phyloP scores from a whole-genome alignment of 2,888 invertebrate genomes.

The Acronicta alni region DNA sequence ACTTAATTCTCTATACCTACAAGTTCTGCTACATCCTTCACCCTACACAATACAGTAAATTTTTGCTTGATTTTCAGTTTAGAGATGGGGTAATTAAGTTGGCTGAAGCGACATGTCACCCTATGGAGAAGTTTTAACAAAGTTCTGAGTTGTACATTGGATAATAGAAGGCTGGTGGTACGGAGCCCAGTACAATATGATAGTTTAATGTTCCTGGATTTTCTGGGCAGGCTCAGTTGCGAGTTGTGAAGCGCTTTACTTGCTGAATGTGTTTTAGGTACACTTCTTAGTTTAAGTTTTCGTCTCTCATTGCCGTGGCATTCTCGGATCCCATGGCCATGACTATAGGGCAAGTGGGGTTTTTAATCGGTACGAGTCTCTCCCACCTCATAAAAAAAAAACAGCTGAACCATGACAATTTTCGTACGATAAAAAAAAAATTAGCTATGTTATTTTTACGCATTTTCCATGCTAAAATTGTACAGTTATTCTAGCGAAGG shows the following conservation, averaged over 20 bases:
- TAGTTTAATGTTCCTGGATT: constrained; percentile 47
- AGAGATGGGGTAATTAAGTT: constrained; percentile 1
- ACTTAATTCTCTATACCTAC: not conserved
- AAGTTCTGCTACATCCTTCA: not conserved
- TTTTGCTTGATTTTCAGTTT: constrained; percentile 5
- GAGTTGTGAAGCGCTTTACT: constrained; percentile 11
- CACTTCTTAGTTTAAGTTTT: constrained; percentile 11
- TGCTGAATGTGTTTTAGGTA: constrained; percentile 23
- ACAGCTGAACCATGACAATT: too few species aligned
- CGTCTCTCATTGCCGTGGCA: too few species aligned
- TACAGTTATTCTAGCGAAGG: too few species aligned
- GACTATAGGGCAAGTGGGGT: too few species aligned
- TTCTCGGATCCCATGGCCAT: too few species aligned
- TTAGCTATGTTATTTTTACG: too few species aligned
- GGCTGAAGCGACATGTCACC: constrained; percentile 39
- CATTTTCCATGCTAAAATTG: too few species aligned
- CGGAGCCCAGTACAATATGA: constrained; percentile 42
- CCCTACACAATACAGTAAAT: constrained; percentile 8
- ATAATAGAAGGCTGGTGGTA: constrained; percentile 46
- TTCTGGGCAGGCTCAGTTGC: constrained; percentile 34
- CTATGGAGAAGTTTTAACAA: constrained; percentile 50
- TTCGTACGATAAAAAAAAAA: too few species aligned
- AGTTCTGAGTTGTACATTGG: constrained; percentile 42
- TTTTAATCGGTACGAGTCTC: too few species aligned
- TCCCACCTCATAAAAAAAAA: too few species aligned